These are phyloP conservation scores for Vanessa tameamea DNA, from an alignment of 1,140 invertebrate species.

Conservation along the genomic window DNA sequence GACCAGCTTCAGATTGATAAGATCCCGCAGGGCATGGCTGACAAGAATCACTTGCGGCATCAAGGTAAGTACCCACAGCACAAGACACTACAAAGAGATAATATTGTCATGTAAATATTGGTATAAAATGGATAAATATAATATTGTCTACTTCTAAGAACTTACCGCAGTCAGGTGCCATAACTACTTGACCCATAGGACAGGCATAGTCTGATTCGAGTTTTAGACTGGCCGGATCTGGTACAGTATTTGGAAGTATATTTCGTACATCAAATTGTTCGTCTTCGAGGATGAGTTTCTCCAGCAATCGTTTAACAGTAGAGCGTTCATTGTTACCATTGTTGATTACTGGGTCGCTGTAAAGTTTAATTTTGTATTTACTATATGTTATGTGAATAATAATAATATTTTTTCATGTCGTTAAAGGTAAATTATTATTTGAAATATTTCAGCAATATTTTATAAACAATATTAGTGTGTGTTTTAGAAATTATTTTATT, in stretches of 20 bases:
- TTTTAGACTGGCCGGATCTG: constrained; percentile 93
- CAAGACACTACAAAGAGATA: constrained; percentile 88
- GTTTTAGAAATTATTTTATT: too few species aligned
- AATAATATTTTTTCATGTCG: too few species aligned
- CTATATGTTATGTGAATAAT: too few species aligned
- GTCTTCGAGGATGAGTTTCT: constrained; percentile 94
- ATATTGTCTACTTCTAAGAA: constrained; percentile 13
- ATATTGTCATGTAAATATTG: too few species aligned
- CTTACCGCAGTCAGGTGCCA: constrained; percentile 93
- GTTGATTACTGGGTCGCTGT: constrained; percentile 93
- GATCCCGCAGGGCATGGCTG: constrained; percentile 92
- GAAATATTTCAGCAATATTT: too few species aligned
- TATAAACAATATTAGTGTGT: too few species aligned
- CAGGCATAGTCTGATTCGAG: constrained; percentile 96
- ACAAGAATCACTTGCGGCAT: constrained; percentile 88
- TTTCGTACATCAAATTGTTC: constrained; percentile 96
- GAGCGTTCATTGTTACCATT: constrained; percentile 92
- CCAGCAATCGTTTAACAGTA: constrained; percentile 89
- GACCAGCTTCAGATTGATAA: constrained; percentile 96
- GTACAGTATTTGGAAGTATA: constrained; percentile 95
- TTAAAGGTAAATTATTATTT: too few species aligned
- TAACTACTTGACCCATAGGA: constrained; percentile 94
- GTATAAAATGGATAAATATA: too few species aligned
- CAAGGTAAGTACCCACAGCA: constrained; percentile 94
- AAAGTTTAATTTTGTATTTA: constrained; percentile 34